Base-by-base conservation (phyloP, 2,113 vertebrate genomes). In the Bombycilla garrulus region DNA sequence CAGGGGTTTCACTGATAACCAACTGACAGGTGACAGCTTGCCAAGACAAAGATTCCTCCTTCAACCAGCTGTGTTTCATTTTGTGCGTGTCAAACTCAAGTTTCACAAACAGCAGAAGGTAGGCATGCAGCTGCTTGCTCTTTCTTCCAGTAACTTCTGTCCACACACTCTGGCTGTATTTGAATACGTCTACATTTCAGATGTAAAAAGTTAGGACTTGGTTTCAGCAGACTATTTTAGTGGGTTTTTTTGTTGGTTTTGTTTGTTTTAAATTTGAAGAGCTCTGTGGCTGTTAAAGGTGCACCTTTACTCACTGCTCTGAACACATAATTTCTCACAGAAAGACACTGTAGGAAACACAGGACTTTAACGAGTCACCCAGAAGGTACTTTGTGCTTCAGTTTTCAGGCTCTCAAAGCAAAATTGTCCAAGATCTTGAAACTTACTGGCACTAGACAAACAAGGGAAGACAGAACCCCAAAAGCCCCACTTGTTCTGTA, bases 401-500 rank as follows among this genome's bases (percentile, higher is more conserved):
- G 4, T 36, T 61, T 86, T 50, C 77, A 78, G 38, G 16, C 24
- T 85, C 24, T 82, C 3, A 3, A 81, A 82, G 57, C 44, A 76
- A 57, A 24, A 26, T 15, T 72, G 21, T 61, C 33, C 45, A 65
- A 62, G 36, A 21, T n/a, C 21, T 6, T 35, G 25, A 86, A 80
- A 86, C 7, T n/a, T 15, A 78, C 25, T 44, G 16, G 6, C 33
- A 35, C 33, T 58, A 56, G 8, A 69, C 9, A 79, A 58, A 36
- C 1, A 38, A 29, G 6, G 10, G 5, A 36, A 26, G 12, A 33
- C 8, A 79, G 14, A 28, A 36, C 2, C 15, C 8, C 11, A 5
- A 45, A 38, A 36, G 0, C 0, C 9, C 6, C 2, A 57, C 1
- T 11, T 14, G 5, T 65, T 86, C 28, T 45, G 6, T 77, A 40